Evolutionary conservation across 2,797 vertebrate genomes (phyloP).

Genomic region (Xiphorhynchus erythropygius): DNA sequence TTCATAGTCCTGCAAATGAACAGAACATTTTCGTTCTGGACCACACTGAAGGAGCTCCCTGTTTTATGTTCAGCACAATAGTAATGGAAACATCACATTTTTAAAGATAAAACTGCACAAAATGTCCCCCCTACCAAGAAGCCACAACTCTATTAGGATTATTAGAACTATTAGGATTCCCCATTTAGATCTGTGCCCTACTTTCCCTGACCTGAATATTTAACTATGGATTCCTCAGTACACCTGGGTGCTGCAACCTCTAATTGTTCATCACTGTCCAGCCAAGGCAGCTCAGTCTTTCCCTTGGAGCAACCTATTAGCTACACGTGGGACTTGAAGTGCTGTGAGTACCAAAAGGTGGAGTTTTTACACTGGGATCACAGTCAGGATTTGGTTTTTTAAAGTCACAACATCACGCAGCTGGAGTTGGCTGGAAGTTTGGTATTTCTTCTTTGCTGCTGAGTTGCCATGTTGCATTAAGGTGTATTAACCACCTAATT

Average conservation of each 20-base stretch:
- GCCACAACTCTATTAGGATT: not conserved
- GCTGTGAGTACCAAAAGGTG: not conserved
- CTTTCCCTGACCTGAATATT: slow-evolving; percentile 35
- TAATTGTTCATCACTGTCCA: slow-evolving; percentile 23
- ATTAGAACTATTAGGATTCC: not conserved
- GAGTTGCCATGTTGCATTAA: not conserved
- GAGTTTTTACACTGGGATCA: not conserved
- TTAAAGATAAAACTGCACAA: not conserved
- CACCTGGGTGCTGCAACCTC: not conserved
- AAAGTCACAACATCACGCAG: not conserved
- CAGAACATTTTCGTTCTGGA: not conserved
- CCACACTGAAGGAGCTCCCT: not conserved
- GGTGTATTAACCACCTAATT: not conserved
- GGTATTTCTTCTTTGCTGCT: not conserved
- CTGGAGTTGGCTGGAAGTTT: not conserved
- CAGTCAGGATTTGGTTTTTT: not conserved
- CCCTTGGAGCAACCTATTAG: not conserved
- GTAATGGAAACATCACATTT: not conserved
- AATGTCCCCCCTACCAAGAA: not conserved
- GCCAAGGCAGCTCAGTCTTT: not conserved
- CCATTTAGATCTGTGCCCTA: not conserved
- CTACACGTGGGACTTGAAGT: not conserved
- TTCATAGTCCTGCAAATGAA: not conserved
- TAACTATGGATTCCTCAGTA: not conserved
- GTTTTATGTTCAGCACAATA: not conserved